Conservation (phyloP, 2,797 vertebrate genomes). For the Parotocinclus haroldoi region DNA sequence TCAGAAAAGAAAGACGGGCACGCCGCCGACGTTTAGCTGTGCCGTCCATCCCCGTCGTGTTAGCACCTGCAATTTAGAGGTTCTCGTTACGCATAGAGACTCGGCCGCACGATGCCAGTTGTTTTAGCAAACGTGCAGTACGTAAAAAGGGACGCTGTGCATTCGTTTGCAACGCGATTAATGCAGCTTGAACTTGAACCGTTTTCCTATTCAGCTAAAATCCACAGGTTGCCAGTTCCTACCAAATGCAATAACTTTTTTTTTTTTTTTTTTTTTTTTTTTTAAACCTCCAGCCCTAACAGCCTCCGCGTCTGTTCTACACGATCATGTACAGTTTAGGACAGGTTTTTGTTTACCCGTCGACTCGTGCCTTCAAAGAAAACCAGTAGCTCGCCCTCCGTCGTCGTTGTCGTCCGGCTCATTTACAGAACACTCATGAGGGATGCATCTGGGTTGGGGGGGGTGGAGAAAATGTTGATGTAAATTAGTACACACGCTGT, state of each 20-base stretch:
- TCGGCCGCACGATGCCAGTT: too few relatives aligned
- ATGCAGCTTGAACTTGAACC: not conserved
- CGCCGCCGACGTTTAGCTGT: not conserved
- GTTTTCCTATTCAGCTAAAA: not conserved
- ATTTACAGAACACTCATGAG: too few relatives aligned
- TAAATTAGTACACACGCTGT: slow-evolving; percentile 49
- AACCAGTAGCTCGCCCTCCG: not conserved
- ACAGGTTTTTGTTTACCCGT: slow-evolving; percentile 16
- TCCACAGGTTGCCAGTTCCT: too few relatives aligned
- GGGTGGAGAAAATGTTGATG: slow-evolving; percentile 19
- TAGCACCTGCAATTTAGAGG: too few relatives aligned
- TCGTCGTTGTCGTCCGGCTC: too few relatives aligned
- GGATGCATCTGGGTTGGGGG: too few relatives aligned
- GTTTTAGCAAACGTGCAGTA: slow-evolving; percentile 1
- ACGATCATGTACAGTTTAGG: not conserved
- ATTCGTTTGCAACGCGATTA: not conserved
- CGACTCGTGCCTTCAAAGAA: slow-evolving; percentile 64
- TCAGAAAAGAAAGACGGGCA: slow-evolving; percentile 12
- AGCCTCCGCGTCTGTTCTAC: too few relatives aligned
- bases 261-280: too few relatives aligned
- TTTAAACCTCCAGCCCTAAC: too few relatives aligned
- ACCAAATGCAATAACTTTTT: too few relatives aligned
- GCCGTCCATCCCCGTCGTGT: not conserved
- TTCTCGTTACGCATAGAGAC: too few relatives aligned
- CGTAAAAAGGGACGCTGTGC: not conserved